Base-by-base conservation (phyloP, 2,797 vertebrate genomes). In the Sitta carolinensis region DNA sequence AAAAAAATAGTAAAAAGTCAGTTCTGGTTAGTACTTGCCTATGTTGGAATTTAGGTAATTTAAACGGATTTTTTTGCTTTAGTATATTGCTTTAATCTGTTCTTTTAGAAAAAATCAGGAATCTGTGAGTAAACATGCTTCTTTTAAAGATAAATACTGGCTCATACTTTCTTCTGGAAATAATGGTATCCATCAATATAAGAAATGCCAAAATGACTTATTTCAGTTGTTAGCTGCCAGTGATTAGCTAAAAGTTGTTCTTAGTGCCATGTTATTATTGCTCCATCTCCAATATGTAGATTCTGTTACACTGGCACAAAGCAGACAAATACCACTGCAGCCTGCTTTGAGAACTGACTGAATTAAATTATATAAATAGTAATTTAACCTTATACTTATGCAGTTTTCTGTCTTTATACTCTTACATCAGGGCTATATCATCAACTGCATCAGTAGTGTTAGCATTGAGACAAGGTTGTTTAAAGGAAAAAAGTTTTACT, bases 81-180 rank as follows among this genome's bases (percentile, higher is more conserved):
- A 42, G 18, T 62, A 36, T 64, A 23, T 79, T 82, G 34, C 40
- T 95, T 90, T 91, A 54, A 40, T 87, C 38, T 68, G 50, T 74
- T 91, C 36, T 75, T 94, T 87, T 62, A 59, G 40, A 61, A 48
- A 70, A 47, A 47, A 82, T 11, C 32, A 89, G 16, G 14, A 30
- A 73, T 89, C 42, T 92, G 43, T 87, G 32, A 85, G 38, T 91
- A 95, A 96, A 85, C 72, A 87, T 20, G 23, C 42, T 80, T 76
- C 45, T 82, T 89, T 76, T 63, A 79, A 84, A 76, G 52, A 87
- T 75, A 50, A 92, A 68, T 85, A 63, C 34, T 85, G 79, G 64
- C 68, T 93, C 34, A 26, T 79, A 11, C 84, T 89, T 92, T 82
- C 57, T 87, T 80, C 57, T 92, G 84, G 80, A 93, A 83, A 76